Conservation (phyloP, 2,797 vertebrate species). For the Brachyrhaphis roseni region DNA sequence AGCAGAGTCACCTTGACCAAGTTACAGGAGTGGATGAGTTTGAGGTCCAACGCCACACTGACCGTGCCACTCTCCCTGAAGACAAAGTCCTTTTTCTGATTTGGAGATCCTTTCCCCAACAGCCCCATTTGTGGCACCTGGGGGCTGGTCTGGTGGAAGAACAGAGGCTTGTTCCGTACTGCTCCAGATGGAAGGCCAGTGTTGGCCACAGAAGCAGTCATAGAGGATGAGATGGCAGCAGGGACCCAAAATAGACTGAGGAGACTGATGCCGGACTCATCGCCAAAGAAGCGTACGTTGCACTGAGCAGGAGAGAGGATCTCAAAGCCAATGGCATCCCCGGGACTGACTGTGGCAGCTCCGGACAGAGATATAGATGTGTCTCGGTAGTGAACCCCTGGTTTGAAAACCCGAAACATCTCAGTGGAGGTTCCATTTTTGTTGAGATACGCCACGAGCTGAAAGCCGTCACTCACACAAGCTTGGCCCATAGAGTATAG, state of each 20-base stretch:
- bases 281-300: slow-evolving; percentile 87
- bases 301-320: slow-evolving; percentile 87
- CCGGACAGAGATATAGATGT: slow-evolving; percentile 86
- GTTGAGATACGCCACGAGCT: slow-evolving; percentile 84
- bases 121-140: slow-evolving; percentile 82
- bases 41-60: slow-evolving; percentile 85
- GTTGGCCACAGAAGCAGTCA: slow-evolving; percentile 82
- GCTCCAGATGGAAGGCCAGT: slow-evolving; percentile 83
- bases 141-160: slow-evolving; percentile 82
- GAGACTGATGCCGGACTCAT: slow-evolving; percentile 85
- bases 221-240: slow-evolving; percentile 80
- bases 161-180: slow-evolving; percentile 87
- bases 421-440: slow-evolving; percentile 84
- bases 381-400: slow-evolving; percentile 89
- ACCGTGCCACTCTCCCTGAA: slow-evolving; percentile 86
- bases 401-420: slow-evolving; percentile 82
- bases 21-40: slow-evolving; percentile 89
- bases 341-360: slow-evolving; percentile 74
- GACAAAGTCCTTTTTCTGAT: slow-evolving; percentile 82
- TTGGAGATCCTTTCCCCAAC: slow-evolving; percentile 66
- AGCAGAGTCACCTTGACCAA: slow-evolving; percentile 86
- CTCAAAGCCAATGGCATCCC: slow-evolving; percentile 86
- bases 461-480: slow-evolving; percentile 85
- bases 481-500: slow-evolving; percentile 89
- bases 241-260: slow-evolving; percentile 90